Percentiles rank a stretch among this genome's conserved stretches.
Conservation (phyloP, 2,888 invertebrate species). For the Drosophila antonietae region DNA sequence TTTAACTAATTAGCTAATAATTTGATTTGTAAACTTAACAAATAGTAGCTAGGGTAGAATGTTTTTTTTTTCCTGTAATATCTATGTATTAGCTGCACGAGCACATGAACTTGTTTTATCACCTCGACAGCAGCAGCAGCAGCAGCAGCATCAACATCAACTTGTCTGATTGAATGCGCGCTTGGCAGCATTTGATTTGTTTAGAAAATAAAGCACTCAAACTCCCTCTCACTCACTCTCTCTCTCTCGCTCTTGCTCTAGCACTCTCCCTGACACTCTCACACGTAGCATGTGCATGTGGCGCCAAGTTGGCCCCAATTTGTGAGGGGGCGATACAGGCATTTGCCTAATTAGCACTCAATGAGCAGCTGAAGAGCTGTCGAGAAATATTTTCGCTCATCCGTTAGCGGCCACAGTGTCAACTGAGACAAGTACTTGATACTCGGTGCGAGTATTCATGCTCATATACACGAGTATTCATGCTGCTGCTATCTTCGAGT, state of each 20-base stretch:
- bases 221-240: conserved; percentile 42
- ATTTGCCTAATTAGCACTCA: conserved; percentile 80
- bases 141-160: conserved; percentile 39
- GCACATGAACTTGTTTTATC: conserved; percentile 71
- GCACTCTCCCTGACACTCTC: conserved; percentile 12
- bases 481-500: conserved; percentile 29
- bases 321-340: conserved; percentile 63
- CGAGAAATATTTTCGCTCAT: conserved; percentile 37
- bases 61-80: conserved; percentile 11
- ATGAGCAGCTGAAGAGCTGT: conserved; percentile 63
- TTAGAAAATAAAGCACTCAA: conserved; percentile 76
- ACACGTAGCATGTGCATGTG: conserved; percentile 48
- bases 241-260: conserved; percentile 30
- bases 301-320: conserved; percentile 82
- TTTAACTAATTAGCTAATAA: conserved; percentile 67
- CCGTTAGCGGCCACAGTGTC: conserved; percentile 19
- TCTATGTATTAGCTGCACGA: conserved; percentile 31
- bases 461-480: conserved; percentile 24
- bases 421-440: conserved; percentile 15
- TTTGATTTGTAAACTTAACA: conserved; percentile 53
- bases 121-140: conserved; percentile 51
- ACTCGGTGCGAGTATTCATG: conserved; percentile 12
- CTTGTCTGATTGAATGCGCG: conserved; percentile 74
- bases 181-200: conserved; percentile 81
- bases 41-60: conserved; percentile 5